Base-by-base conservation (phyloP, 2,888 invertebrate species). In the Acronicta psi region DNA sequence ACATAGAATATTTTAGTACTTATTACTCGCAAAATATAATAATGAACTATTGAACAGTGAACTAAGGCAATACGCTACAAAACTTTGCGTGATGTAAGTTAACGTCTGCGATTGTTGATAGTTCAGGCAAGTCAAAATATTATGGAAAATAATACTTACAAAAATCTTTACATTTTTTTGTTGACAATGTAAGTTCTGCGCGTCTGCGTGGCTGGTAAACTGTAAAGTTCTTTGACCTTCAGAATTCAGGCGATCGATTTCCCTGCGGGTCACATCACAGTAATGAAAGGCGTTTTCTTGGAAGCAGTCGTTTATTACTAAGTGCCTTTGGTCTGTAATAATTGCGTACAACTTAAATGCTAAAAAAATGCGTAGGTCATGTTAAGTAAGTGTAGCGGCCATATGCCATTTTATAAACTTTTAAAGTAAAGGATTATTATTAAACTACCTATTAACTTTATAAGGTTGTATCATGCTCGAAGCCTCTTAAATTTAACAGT, bases 401-500 rank as follows among this genome's bases (percentile, higher is more conserved):
- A 29, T 11, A 11, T 11, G 2, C 3, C 11, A 2, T 29, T 2
- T 29, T 2, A 29, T 2, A 29, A 0, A 11, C 11, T 11, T 11
- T 2, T 29, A 31, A 31, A 11, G 13, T 31, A n/a, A n/a, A n/a
- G n/a, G n/a, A n/a, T n/a, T n/a, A n/a, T n/a, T n/a, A 13, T 31
- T n/a, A n/a, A 6, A 34, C 34, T 34, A 6, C n/a, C 34, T 34
- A 11, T 29, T 1, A 3, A 29, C 34, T 6, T 34, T n/a, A 5
- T 34, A 34, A n/a, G n/a, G 7, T 20, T n/a, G 8, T 5, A 6
- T 29, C 2, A 10, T 11, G n/a, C 6, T 10, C 37, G 25, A 23
- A 36, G 69, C 31, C 43, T 53, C 18, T 37, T 51, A 61, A 43
- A 34, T 46, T 47, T 79, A 91, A 66, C 91, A 92, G n/a, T 75